Base-by-base conservation (phyloP, 2,797 vertebrate species). In the Gobio occitaniae region DNA sequence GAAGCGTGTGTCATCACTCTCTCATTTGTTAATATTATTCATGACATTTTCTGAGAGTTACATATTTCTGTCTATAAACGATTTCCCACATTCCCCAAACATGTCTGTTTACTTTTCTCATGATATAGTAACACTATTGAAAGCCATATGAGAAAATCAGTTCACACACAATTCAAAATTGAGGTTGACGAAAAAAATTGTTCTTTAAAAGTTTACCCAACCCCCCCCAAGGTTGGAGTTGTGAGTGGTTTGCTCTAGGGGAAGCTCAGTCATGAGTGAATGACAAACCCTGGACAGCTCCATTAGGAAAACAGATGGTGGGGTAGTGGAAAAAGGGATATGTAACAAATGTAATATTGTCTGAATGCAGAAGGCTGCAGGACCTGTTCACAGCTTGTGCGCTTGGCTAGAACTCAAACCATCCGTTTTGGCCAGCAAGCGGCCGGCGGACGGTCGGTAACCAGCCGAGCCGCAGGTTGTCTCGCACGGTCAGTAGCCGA, bases 231-330 rank as follows among this genome's bases (percentile, higher is more conserved):
- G 89, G 91, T 90, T 87, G 78, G 86, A 89, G 80, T 86, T 88
- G 38, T 75, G 87, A 88, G 84, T 78, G 83, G 77, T 56, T 85
- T 87, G 90, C 85, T 90, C 82, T 86, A 82, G 88, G 86, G 88
- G 83, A 87, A 89, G 91, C 75, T 89, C 87, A 90, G 87, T 90
- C 90, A 86, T 90, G 91, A 92, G 90, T 93, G 92, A 94, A 91
- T 92, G 93, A 93, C 93, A 92, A 91, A 88, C 86, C 89, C 87
- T 91, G 87, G 92, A 92, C 93, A 90, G 91, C 92, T 94, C 93
- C 92, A 93, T 94, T 93, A 94, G 90, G 90, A 91, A 84, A 90
- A 87, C 95, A 94, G 94, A 94, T 94, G 94, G 93, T 82, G 79
- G 16, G 77, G 88, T 85, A 90, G 76, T 56, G 82, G 79, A 85